Conservation (phyloP, 1,140 invertebrate species). For the Drosophila melanica region DNA sequence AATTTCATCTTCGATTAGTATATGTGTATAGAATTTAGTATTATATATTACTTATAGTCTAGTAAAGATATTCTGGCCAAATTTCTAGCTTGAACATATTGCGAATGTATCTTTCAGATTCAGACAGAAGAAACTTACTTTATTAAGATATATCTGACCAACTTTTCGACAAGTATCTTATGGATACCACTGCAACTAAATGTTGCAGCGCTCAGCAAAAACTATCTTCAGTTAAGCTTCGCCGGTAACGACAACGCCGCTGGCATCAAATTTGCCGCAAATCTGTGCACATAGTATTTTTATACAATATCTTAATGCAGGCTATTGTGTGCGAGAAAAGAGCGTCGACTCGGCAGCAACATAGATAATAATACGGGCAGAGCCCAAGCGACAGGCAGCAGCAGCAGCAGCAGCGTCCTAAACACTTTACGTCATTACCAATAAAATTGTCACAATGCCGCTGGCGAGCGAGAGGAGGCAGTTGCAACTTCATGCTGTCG, state of each 20-base stretch:
- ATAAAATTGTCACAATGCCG: constrained; percentile 48
- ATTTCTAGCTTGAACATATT: too few relatives aligned
- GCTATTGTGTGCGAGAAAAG: constrained; percentile 29
- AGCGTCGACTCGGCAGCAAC: constrained; percentile 2
- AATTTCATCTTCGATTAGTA: too few relatives aligned
- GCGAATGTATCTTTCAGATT: too few relatives aligned
- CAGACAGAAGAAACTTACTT: too few relatives aligned
- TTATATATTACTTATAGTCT: too few relatives aligned
- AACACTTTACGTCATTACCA: constrained; percentile 40
- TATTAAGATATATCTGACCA: neutral
- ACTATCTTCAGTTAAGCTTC: neutral
- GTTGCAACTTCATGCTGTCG: constrained; percentile 29
- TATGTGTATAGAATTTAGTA: too few relatives aligned
- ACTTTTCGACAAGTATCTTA: too few relatives aligned
- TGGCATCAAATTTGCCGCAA: constrained; percentile 22
- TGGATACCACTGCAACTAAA: neutral
- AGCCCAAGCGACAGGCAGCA: constrained; percentile 12
- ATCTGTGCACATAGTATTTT: constrained; percentile 29
- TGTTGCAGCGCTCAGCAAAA: neutral
- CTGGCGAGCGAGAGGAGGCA: neutral
- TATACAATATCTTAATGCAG: constrained; percentile 40
- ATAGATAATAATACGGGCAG: constrained; percentile 26
- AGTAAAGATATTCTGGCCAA: too few relatives aligned
- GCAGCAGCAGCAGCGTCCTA: constrained; percentile 1
- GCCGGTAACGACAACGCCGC: constrained; percentile 9